Base-by-base conservation (phyloP, 2,888 invertebrate species). In the Callyntrura sp. region DNA sequence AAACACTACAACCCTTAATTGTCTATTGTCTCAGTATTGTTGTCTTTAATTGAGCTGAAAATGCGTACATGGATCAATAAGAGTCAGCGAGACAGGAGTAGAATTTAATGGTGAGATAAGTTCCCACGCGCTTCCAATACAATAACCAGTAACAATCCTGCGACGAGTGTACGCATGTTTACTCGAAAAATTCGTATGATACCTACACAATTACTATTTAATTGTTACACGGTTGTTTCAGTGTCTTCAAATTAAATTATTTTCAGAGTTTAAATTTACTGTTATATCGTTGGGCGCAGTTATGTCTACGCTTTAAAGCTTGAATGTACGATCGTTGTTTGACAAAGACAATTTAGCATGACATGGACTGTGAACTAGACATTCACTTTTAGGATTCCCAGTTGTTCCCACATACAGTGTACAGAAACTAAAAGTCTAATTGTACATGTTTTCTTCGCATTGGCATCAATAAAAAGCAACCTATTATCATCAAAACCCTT, bases 301-400 rank as follows among this genome's bases (percentile, higher is more conserved):
- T n/a, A n/a, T n/a, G n/a, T n/a, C n/a, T n/a, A 51, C 51, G 51
- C 51, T 51, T 51, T 1, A 51, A 11, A 14, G 11, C 51, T 45
- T 51, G 51, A 51, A 51, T n/a, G n/a, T n/a, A n/a, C n/a, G n/a
- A n/a, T n/a, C n/a, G n/a, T n/a, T n/a, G n/a, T n/a, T n/a, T n/a
- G n/a, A n/a, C n/a, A 51, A 14, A 51, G 57, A 57, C n/a, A 57
- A 57, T 17, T 57, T n/a, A 57, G 57, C 9, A 57, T 57, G 35
- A 14, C 82, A 62, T 65, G 45, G 65, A 45, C 62, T 45, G 83
- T 83, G 83, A 83, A 83, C 83, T 83, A 83, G 83, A 83, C 83
- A 83, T 83, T 83, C 83, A 83, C 68, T 68, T 51, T 51, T 83
- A 51, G 20, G n/a, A 25, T 83, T 83, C 83, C 68, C 83, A n/a